These are phyloP conservation scores for Bombus vancouverensis DNA, from an alignment of 1,140 invertebrate genomes.

Conservation along the genomic window DNA sequence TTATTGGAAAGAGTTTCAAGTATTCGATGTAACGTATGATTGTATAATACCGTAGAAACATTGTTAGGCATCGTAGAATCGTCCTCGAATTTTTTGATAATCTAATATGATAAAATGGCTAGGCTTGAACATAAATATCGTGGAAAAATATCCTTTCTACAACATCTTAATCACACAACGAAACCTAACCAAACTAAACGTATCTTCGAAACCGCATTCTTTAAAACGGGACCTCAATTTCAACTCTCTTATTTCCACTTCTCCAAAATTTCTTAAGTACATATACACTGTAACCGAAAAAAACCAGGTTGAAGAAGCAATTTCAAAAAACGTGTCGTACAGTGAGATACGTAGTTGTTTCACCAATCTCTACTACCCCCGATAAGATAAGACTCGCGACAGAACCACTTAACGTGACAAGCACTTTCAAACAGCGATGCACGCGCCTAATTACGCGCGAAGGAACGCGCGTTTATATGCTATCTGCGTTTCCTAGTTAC, in stretches of 20 bases:
- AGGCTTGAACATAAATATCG: too few species aligned
- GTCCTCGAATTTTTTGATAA: not conserved
- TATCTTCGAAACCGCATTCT: not conserved
- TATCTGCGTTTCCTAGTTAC: conserved; percentile 48
- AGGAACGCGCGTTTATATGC: conserved; percentile 32
- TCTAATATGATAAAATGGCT: not conserved
- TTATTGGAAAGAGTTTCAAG: not conserved
- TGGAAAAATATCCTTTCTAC: too few species aligned
- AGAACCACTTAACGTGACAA: conserved; percentile 41
- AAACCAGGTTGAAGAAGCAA: conserved; percentile 62
- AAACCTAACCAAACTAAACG: not conserved
- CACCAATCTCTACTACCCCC: conserved; percentile 26
- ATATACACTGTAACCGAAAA: not conserved
- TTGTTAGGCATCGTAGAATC: too few species aligned
- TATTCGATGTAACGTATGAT: not conserved
- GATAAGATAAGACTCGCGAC: conserved; percentile 72
- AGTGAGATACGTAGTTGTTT: conserved; percentile 60
- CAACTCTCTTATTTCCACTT: not conserved
- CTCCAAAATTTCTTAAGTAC: not conserved
- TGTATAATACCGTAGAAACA: not conserved
- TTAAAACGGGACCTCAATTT: not conserved
- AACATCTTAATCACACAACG: too few species aligned
- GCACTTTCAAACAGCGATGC: not conserved
- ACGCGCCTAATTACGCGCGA: conserved; percentile 47
- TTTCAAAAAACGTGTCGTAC: conserved; percentile 71